Base-by-base conservation (phyloP, 1,140 invertebrate genomes). In the Drosophila truncata region DNA sequence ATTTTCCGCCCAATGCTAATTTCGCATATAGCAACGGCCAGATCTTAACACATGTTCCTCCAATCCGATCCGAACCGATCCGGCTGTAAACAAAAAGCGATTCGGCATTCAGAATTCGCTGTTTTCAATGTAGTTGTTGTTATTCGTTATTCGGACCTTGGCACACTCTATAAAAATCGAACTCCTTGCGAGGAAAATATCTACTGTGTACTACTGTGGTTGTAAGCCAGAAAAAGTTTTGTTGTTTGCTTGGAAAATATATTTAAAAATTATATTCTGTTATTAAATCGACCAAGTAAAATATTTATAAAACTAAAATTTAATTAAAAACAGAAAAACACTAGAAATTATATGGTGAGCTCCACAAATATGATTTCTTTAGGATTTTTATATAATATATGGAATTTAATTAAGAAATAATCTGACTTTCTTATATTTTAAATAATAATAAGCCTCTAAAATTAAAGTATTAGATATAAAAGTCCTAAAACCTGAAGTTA, bases 41-140 rank as follows among this genome's bases (percentile, higher is more conserved):
- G 58, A 37, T n/a, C 27, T n/a, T 16, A 66, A 52, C 66, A 69
- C 46, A 66, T 69, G 66, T 66, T 69, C 33, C 44, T n/a, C 14
- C 27, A 23, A 23, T 25, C 65, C 18, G 20, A 49, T 23, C 31
- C 52, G 52, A 54, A n/a, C 31, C 16, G 18, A 54, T 54, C 50
- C 16, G 31, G 52, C 44, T 69, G 46, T 69, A 69, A 66, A 66
- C 65, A 69, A 69, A 62, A 44, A n/a, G 31, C 54, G 14, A 31
- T 42, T 64, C 20, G 18, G 13, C 46, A 54, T 27, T 37, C 20
- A n/a, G 29, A 18, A n/a, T n/a, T 50, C 27, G 10, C 6, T 50
- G 27, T n/a, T n/a, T 50, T 20, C 27, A 8, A 29, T 11, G 6
- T 27, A n/a, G 25, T 27, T 13, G n/a, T 47, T 27, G 47, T 4